Conservation (phyloP, 2,113 vertebrate species). For the Notothenia coriiceps region DNA sequence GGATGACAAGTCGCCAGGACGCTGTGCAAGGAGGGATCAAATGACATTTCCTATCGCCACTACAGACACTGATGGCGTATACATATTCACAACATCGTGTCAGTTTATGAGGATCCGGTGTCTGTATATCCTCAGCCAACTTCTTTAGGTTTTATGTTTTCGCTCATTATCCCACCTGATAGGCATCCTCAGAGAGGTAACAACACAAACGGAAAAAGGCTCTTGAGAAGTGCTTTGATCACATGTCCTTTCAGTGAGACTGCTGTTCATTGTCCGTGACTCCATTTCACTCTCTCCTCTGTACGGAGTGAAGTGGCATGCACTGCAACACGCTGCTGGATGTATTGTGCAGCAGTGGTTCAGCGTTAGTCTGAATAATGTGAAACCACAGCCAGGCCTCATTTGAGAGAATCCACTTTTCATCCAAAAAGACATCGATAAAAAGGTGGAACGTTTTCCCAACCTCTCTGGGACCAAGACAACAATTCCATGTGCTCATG, state of each 20-base stretch:
- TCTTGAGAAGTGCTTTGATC: slow-evolving; percentile 64
- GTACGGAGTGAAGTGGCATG: slow-evolving; percentile 12
- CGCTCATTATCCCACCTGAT: slow-evolving; percentile 57
- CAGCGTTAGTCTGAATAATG: slow-evolving; percentile 27
- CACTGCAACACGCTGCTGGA: slow-evolving; percentile 16
- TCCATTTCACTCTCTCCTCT: slow-evolving; percentile 61
- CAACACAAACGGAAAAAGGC: slow-evolving; percentile 43
- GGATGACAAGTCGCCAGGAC: slow-evolving; percentile 81
- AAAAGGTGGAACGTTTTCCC: slow-evolving; percentile 55
- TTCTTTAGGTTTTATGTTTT: slow-evolving; percentile 50
- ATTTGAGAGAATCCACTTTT: slow-evolving; percentile 45
- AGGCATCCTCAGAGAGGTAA: slow-evolving; percentile 56
- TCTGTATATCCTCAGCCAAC: slow-evolving; percentile 44
- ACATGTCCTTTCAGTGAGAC: slow-evolving; percentile 27
- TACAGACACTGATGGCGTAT: slow-evolving; percentile 70
- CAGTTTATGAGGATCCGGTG: slow-evolving; percentile 63
- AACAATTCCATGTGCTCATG: slow-evolving; percentile 51
- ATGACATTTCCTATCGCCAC: slow-evolving; percentile 82
- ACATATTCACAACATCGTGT: slow-evolving; percentile 74
- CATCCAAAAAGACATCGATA: slow-evolving; percentile 43
- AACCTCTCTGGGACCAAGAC: slow-evolving; percentile 24
- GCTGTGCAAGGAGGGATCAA: slow-evolving; percentile 73
- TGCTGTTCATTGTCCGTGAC: slow-evolving; percentile 37
- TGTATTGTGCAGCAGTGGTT: neutral
- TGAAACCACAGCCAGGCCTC: slow-evolving; percentile 54